Conservation (phyloP, 1,140 invertebrate species). For the Zaprionus camerounensis region DNA sequence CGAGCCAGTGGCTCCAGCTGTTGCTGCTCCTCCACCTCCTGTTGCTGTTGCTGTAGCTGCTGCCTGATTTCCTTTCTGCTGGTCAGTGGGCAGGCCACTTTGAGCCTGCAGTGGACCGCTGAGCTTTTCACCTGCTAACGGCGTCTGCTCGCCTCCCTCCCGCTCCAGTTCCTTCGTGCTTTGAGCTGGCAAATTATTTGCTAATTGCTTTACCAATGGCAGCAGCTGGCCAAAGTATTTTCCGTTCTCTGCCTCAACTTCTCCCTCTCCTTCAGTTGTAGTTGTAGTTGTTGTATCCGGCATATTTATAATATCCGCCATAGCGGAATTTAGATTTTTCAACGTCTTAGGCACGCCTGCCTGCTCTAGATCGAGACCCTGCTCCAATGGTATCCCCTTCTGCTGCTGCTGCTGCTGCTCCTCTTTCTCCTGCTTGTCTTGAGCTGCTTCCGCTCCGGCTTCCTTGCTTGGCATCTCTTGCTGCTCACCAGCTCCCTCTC, state of each 20-base stretch:
- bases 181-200: conserved; percentile 74
- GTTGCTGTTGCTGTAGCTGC: conserved; percentile 8
- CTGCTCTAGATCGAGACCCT: conserved; percentile 13
- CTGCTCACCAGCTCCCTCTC: conserved; percentile 33
- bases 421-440: conserved; percentile 17
- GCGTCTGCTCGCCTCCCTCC: background rate
- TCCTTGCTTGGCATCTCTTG: conserved; percentile 2
- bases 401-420: background rate
- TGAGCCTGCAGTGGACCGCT: conserved; percentile 48
- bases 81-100: conserved; percentile 58
- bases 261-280: background rate
- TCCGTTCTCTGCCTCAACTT: background rate
- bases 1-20: conserved; percentile 26
- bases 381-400: conserved; percentile 7
- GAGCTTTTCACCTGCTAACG: conserved; percentile 69
- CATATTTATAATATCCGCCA: conserved; percentile 78
- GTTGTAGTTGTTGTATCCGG: conserved; percentile 58
- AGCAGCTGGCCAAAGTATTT: conserved; percentile 32
- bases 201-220: conserved; percentile 69
- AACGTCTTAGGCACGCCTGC: conserved; percentile 55
- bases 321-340: conserved; percentile 73
- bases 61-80: conserved; percentile 35
- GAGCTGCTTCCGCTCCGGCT: conserved; percentile 32
- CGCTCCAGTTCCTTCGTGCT: conserved; percentile 30
- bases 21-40: conserved; percentile 47